These are phyloP conservation scores for Catocala fraxini DNA, from an alignment of 2,888 invertebrate species.

Conservation along the genomic window DNA sequence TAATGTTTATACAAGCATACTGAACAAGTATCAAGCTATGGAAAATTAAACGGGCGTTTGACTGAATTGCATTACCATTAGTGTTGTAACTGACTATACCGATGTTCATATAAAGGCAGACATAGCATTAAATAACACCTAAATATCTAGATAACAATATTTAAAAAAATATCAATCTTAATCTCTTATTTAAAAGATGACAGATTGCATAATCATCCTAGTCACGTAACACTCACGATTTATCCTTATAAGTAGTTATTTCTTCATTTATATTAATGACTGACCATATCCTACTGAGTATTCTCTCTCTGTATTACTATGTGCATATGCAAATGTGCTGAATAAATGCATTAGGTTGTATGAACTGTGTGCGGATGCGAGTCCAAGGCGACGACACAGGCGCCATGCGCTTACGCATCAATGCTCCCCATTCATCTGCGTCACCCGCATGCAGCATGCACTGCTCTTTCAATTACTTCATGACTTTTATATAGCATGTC, in stretches of 20 bases:
- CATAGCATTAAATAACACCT: too few relatives aligned
- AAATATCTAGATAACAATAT: too few relatives aligned
- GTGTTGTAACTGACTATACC: too few relatives aligned
- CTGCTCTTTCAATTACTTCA: constrained; percentile 66
- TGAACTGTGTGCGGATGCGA: constrained; percentile 54
- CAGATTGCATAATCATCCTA: not conserved
- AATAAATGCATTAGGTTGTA: constrained; percentile 43
- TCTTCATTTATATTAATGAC: constrained; percentile 14
- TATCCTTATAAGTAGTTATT: not conserved
- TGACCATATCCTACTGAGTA: constrained; percentile 4
- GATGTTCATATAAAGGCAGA: too few relatives aligned
- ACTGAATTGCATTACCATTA: too few relatives aligned
- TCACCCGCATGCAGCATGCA: constrained; percentile 72
- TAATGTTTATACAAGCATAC: too few relatives aligned
- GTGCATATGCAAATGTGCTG: constrained; percentile 26
- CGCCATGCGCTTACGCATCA: constrained; percentile 61
- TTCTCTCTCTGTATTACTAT: constrained; percentile 2
- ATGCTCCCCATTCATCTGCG: constrained; percentile 67
- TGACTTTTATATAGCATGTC: constrained; percentile 62
- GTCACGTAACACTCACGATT: not conserved
- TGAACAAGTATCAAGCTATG: too few relatives aligned
- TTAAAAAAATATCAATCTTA: too few relatives aligned
- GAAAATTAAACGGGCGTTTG: too few relatives aligned
- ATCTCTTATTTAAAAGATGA: too few relatives aligned
- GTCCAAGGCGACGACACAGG: constrained; percentile 48